Evolutionary conservation across 1,140 invertebrate genomes (phyloP), one percentile per base, ranked within the genome.

Genomic region (Bemisia tabaci): DNA sequence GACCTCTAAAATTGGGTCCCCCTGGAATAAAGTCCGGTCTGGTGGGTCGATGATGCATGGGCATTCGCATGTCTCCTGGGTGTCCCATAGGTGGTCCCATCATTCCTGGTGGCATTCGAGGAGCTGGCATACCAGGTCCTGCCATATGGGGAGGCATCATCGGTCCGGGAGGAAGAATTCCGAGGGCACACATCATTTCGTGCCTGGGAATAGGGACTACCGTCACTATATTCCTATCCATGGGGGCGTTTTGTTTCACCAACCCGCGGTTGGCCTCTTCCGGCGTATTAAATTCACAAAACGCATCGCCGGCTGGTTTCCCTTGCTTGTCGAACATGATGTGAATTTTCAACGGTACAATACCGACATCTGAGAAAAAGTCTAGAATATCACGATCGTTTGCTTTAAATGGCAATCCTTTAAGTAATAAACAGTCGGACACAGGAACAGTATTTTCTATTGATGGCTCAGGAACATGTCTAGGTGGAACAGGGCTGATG

Each of bases 221-320:
- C 0, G 80, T 81, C 1, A 94, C 79, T 0, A 82, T 77, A 63
- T 83, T 82, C 1, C 82, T 82, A 0, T 85, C 88, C 5, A 92
- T 78, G 22, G 82, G 80, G 0, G 82, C 85, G 74, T 93, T 85
- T 73, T 91, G 92, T 0, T 81, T 77, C 0, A 72, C 70, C 11
- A 85, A 75, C 0, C 91, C 92, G 65, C 80, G 77, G 12, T 83
- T 77, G 1, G 89, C 89, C 72, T 94, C 88, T 26, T 84, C 81
- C 0, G 77, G 67, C 21, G 81, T 83, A 12, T 80, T 77, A 74
- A 95, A 95, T 74, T 95, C 91, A 70, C 92, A 90, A 74, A 91
- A 92, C 48, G 90, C 92, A 70, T 92, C 87, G 0, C 92, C 92
- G 0, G 84, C 84, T 0, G 89, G 87, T 68, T 84, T 80, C 1